Evolutionary conservation across 2,888 invertebrate species (phyloP).

Genomic region (Tetheella fluctuosa): DNA sequence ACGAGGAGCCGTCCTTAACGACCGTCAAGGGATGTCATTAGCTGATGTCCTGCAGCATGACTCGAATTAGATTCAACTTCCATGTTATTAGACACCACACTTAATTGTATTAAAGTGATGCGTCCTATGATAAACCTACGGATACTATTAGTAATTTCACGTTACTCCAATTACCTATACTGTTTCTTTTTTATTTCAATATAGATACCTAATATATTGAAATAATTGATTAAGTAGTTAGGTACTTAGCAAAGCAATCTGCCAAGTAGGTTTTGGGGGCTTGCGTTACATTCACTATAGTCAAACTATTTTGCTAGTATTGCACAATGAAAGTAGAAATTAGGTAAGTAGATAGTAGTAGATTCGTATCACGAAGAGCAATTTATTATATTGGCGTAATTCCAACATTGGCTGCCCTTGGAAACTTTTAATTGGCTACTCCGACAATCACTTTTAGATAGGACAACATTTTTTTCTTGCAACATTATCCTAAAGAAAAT

Average conservation of each 20-base stretch:
- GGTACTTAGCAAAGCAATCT: too few relatives aligned
- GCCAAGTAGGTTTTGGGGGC: conserved; percentile 8
- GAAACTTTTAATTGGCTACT: conserved; percentile 64
- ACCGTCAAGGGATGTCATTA: conserved; percentile 75
- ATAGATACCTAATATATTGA: too few relatives aligned
- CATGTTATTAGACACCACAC: conserved; percentile 14
- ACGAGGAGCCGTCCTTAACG: conserved; percentile 67
- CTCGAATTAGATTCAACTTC: conserved; percentile 58
- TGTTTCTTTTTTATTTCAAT: too few relatives aligned
- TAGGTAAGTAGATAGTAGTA: conserved; percentile 34
- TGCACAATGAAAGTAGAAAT: conserved; percentile 28
- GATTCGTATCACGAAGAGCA: conserved; percentile 48
- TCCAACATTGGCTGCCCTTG: conserved; percentile 54
- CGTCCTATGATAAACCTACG: too few relatives aligned
- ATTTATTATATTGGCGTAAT: conserved; percentile 51
- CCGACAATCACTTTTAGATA: conserved; percentile 45
- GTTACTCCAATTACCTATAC: too few relatives aligned
- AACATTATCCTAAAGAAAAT: background rate
- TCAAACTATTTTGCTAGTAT: conserved; percentile 18
- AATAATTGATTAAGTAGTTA: too few relatives aligned
- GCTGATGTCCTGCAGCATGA: conserved; percentile 70
- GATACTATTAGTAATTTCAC: too few relatives aligned
- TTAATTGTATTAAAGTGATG: background rate
- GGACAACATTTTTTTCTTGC: conserved; percentile 33
- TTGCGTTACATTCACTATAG: background rate